phyloP scores from a whole-genome alignment of 2,888 invertebrate species.

The Andrena haemorrhoa region DNA sequence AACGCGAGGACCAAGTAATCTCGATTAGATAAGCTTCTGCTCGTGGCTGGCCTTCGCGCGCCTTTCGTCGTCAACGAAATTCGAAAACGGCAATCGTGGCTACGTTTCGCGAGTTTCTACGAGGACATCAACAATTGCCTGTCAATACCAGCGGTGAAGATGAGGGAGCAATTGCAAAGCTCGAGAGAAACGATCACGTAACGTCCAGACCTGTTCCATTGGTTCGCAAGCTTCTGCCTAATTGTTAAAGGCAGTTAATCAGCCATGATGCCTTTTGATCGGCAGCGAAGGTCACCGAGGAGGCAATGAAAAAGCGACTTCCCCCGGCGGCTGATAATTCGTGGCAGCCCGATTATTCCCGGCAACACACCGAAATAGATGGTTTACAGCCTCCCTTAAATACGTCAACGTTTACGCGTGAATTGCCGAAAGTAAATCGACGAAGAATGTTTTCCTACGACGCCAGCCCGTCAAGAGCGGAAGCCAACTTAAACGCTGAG shows the following conservation, averaged over 20 bases:
- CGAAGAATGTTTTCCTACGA: constrained; percentile 83
- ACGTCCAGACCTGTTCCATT: not conserved
- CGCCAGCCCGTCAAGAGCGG: constrained; percentile 76
- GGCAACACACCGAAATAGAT: constrained; percentile 81
- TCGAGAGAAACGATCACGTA: not conserved
- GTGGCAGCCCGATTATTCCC: constrained; percentile 63
- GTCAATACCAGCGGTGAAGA: too few relatives aligned
- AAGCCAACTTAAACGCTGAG: constrained; percentile 81
- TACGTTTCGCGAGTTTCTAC: too few relatives aligned
- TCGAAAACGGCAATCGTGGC: not conserved
- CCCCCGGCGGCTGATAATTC: constrained; percentile 53
- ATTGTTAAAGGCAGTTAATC: not conserved
- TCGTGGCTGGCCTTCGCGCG: constrained; percentile 33
- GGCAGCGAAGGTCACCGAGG: constrained; percentile 37
- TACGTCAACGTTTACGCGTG: constrained; percentile 83
- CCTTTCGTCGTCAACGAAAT: constrained; percentile 11
- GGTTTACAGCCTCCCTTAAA: constrained; percentile 84
- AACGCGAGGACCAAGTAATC: constrained; percentile 70
- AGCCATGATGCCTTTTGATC: not conserved
- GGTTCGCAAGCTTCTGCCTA: not conserved
- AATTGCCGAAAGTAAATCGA: constrained; percentile 84
- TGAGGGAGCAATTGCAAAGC: not conserved
- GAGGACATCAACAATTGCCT: too few relatives aligned
- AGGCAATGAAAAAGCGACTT: constrained; percentile 42
- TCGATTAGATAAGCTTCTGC: constrained; percentile 59